These are phyloP conservation scores for Neoaliturus tenellus DNA, from an alignment of 2,888 invertebrate species.

Conservation along the genomic window DNA sequence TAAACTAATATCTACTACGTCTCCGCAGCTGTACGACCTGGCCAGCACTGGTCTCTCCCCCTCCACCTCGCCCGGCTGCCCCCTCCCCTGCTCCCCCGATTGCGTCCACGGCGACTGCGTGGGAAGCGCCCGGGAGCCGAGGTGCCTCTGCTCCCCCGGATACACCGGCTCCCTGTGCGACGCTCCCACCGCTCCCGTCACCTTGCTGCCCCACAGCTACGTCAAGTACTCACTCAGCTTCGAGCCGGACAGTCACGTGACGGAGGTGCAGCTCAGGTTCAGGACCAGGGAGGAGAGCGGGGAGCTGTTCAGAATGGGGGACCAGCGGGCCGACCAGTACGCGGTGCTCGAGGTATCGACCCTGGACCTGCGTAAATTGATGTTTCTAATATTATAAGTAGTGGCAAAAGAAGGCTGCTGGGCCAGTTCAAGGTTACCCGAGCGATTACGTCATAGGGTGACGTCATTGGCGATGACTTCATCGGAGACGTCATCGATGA, in stretches of 20 bases:
- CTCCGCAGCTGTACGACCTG: constrained; percentile 87
- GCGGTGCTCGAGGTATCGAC: constrained; percentile 88
- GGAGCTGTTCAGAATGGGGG: constrained; percentile 95
- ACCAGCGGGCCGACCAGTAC: constrained; percentile 95
- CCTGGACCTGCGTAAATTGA: no score
- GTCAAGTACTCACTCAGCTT: constrained; percentile 97
- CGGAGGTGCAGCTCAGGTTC: constrained; percentile 95
- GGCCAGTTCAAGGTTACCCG: no score
- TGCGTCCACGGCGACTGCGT: constrained; percentile 93
- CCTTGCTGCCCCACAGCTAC: constrained; percentile 95
- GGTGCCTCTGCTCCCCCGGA: constrained; percentile 96
- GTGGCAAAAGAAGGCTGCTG: no score
- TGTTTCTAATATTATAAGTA: no score
- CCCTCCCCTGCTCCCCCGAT: constrained; percentile 92
- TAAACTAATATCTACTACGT: no score
- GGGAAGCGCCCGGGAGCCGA: constrained; percentile 86
- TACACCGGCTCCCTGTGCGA: constrained; percentile 95
- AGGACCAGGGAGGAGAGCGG: constrained; percentile 95
- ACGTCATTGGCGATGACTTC: no score
- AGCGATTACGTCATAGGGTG: no score
- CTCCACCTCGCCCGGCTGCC: constrained; percentile 93
- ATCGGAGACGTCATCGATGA: no score
- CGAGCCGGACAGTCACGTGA: constrained; percentile 94
- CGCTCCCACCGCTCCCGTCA: constrained; percentile 90
- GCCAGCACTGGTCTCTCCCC: constrained; percentile 93